Evolutionary conservation across 2,888 invertebrate species (phyloP), one percentile per base, ranked within the genome.

Genomic region (Cephus rjabovi): DNA sequence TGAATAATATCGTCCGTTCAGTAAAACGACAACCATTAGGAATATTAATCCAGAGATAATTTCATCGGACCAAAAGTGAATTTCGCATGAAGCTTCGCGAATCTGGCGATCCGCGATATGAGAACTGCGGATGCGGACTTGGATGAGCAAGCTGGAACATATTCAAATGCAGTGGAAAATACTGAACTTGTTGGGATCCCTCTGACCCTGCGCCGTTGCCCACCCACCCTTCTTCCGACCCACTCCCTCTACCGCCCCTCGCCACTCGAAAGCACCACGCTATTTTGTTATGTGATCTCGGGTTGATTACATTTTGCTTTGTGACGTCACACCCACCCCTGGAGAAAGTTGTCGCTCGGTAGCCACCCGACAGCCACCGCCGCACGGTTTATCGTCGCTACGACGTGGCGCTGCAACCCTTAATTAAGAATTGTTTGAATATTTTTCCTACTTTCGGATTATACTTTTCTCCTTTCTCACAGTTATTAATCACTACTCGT

Each of bases 271-370:
- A 75, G 73, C 34, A 75, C 74, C 33, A 75, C 76, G 73, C 75
- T 79, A 75, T 82, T 80, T 82, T 79, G 79, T 76, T 80, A 76
- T 70, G 73, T 77, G 71, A 69, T 79, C 78, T 70, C 71, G 79
- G 78, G 78, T 84, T 84, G 83, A 84, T 84, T 82, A 83, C 81
- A 78, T 81, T 84, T 77, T 80, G 79, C 78, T 84, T 82, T 84
- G 82, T 83, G 81, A 84, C 80, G 74, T 77, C 76, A 76, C 77
- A 71, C 77, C 75, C 79, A 74, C 68, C 34, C 69, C 23, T 9
- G 15, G 23, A 23, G 2, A 56, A 56, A 56, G 56, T 56, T 15
- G 0, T 56, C 23, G 23, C 56, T 23, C 56, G 23, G 15, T 56
- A 56, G 23, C 56, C 9, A 37, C 37, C 37, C 12, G 4, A 15